Evolutionary conservation across 2,888 invertebrate genomes (phyloP).

Genomic region (Drosophila affinis): DNA sequence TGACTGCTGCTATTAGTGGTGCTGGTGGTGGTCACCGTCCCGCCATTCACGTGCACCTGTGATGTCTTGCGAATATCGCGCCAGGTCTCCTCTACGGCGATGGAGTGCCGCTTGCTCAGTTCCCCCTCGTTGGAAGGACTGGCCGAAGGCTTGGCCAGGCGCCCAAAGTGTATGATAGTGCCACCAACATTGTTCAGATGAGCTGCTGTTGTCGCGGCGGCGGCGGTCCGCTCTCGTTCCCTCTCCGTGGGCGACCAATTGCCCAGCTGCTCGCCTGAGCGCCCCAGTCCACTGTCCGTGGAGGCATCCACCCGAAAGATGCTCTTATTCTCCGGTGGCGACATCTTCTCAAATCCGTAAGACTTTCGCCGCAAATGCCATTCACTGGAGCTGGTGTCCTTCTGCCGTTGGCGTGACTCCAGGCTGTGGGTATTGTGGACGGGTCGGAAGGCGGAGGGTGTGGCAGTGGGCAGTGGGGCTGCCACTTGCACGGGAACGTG

Average conservation of each 20-base stretch:
- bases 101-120: conserved; percentile 85
- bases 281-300: conserved; percentile 90
- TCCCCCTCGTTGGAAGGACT: conserved; percentile 50
- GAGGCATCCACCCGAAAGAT: conserved; percentile 88
- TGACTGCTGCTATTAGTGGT: conserved; percentile 40
- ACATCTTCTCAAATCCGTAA: conserved; percentile 89
- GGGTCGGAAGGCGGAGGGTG: conserved; percentile 62
- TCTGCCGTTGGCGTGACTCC: conserved; percentile 79
- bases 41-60: conserved; percentile 81
- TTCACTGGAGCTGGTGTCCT: conserved; percentile 84
- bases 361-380: conserved; percentile 91
- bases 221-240: conserved; percentile 19
- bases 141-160: conserved; percentile 17
- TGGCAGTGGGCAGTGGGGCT: conserved; percentile 4
- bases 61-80: conserved; percentile 84
- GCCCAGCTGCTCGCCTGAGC: conserved; percentile 89
- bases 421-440: conserved; percentile 80
- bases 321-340: conserved; percentile 81
- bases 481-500: conserved; percentile 11
- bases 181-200: conserved; percentile 57
- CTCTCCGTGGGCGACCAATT: conserved; percentile 83
- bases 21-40: conserved; percentile 44
- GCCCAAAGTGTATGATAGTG: conserved; percentile 82
- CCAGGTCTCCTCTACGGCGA: conserved; percentile 86
- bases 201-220: conserved; percentile 40